Evolutionary conservation across 2,113 vertebrate species (phyloP).

Genomic region (Epinephelus fuscoguttatus): DNA sequence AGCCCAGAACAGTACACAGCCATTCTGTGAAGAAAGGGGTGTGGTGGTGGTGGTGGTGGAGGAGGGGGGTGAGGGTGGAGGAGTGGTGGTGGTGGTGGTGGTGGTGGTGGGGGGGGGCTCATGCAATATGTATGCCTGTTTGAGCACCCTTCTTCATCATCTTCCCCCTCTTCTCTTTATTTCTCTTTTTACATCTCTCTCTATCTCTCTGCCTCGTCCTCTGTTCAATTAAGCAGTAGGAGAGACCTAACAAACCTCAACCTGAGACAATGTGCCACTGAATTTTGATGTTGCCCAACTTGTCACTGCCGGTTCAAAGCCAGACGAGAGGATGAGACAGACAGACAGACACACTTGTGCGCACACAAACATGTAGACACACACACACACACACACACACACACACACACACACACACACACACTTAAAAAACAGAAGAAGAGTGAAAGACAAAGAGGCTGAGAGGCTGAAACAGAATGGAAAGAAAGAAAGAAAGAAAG

Average conservation of each 20-base stretch:
- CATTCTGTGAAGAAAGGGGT: conserved; percentile 82
- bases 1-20: conserved; percentile 84
- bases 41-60: conserved; percentile 64
- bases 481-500: conserved; percentile 12
- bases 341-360: conserved; percentile 9
- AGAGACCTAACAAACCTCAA: conserved; percentile 76
- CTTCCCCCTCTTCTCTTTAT: conserved; percentile 72
- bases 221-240: conserved; percentile 82
- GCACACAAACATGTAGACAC: background rate
- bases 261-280: conserved; percentile 77
- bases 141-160: conserved; percentile 80
- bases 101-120: conserved; percentile 63
- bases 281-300: conserved; percentile 74
- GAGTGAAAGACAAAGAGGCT: conserved; percentile 9
- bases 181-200: conserved; percentile 66
- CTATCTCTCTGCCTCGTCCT: conserved; percentile 52
- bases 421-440: conserved; percentile 1
- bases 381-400: background rate
- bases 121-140: conserved; percentile 85
- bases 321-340: conserved; percentile 44
- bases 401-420: conserved; percentile 5
- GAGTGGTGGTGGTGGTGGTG: conserved; percentile 61
- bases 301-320: conserved; percentile 73
- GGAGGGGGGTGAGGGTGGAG: conserved; percentile 1
- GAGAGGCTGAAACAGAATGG: background rate